phyloP scores from a whole-genome alignment of 1,140 invertebrate species.

The Polypedilum vanderplanki region DNA sequence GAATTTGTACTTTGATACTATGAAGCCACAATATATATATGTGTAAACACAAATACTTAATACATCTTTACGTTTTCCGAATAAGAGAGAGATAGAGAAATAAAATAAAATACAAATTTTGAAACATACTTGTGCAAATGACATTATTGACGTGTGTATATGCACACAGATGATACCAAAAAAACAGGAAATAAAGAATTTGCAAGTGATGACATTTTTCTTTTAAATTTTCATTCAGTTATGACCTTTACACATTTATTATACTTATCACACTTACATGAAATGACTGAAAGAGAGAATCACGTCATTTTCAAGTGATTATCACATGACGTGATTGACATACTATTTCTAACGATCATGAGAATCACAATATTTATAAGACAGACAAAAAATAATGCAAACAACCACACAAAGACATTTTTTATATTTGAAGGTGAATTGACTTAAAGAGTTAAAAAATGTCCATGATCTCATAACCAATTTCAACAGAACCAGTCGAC shows the following conservation, averaged over 20 bases:
- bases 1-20: constrained; percentile 13
- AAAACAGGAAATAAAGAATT: neutral
- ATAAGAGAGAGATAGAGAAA: neutral
- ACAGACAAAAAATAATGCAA: neutral
- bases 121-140: neutral
- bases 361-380: neutral
- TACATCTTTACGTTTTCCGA: neutral
- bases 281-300: neutral
- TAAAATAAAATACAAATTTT: neutral
- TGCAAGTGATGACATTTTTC: constrained; percentile 4
- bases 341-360: neutral
- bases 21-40: neutral
- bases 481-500: constrained; percentile 11
- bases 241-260: constrained; percentile 20
- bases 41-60: neutral
- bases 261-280: neutral
- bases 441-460: neutral
- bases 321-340: neutral
- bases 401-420: neutral
- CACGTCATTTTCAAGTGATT: constrained; percentile 21
- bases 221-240: neutral
- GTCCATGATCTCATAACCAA: constrained; percentile 9
- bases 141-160: neutral
- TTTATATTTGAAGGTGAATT: constrained; percentile 10
- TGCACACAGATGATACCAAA: neutral